Base-by-base conservation (phyloP, 2,797 vertebrate genomes). In the Rousettus madagascariensis region DNA sequence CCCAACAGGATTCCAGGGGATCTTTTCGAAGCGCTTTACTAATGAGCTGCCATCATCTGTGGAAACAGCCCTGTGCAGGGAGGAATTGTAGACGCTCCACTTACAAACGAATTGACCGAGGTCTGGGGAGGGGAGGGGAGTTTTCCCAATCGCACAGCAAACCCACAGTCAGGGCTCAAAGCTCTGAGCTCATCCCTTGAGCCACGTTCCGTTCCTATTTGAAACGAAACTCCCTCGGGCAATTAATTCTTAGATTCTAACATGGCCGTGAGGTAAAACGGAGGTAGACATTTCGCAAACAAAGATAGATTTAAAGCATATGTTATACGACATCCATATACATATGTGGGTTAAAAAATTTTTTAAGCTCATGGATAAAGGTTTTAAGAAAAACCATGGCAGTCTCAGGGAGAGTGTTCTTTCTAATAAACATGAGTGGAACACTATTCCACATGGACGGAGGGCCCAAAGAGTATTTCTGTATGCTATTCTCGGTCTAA, bases 21-120 rank as follows among this genome's bases (percentile, higher is more conserved):
- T 91, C 88, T 92, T 92, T 89, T 82, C 83, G 77, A 94, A 95
- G 59, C 1, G 2, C 66, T 91, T 79, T 61, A 46, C 93, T 95
- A 96, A 95, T 95, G 93, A 97, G 92, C 83, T 61, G 69, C 92
- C 90, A 93, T 92, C 90, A 43, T 91, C 92, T 84, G 43, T 65
- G 82, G 94, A 93, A 87, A 95, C 41, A 72, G 75, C 66, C 91
- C 86, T 61, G 61, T 15, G 75, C 84, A 83, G 53, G 20, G 16
- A 41, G 8, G 63, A 22, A 22, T 8, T 3, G 5, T 71, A 61
- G 61, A 41, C 13, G 43, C 49, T 95, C 55, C 78, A 51, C 78
- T 77, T 91, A 61, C 88, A 91, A 95, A 87, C 8, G 24, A 91
- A 88, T 86, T 95, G 71, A 84, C 1, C 46, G 82, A 96, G 57